These are phyloP conservation scores for Adelosebastes latens DNA, from an alignment of 2,797 vertebrate genomes.

Conservation along the genomic window DNA sequence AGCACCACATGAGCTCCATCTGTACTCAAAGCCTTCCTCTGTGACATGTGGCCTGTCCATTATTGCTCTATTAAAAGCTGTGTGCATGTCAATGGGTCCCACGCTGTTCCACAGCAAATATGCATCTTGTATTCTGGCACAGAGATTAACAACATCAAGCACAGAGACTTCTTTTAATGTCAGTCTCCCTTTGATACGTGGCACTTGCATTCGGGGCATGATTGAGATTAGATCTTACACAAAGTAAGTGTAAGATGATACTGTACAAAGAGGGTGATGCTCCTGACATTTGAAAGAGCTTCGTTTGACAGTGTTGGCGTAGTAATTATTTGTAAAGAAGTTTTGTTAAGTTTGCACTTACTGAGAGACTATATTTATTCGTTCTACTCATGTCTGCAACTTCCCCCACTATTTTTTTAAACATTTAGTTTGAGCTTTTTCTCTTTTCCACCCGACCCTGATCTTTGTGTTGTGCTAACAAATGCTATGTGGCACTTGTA, in stretches of 20 bases:
- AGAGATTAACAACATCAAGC: conserved; percentile 77
- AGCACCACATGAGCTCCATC: conserved; percentile 71
- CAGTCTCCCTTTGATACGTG: conserved; percentile 66
- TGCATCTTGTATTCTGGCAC: conserved; percentile 64
- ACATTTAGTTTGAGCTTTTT: background rate
- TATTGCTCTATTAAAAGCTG: conserved; percentile 73
- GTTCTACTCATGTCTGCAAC: background rate
- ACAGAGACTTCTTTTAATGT: conserved; percentile 68
- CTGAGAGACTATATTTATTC: background rate
- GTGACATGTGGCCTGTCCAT: conserved; percentile 75
- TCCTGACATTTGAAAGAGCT: conserved; percentile 48
- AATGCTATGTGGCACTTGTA: conserved; percentile 2
- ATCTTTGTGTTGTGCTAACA: conserved; percentile 13
- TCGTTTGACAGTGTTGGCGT: conserved; percentile 25
- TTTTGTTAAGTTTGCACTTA: conserved; percentile 24
- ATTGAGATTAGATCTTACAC: conserved; percentile 59
- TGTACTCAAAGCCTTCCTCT: conserved; percentile 65
- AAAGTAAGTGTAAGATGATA: conserved; percentile 53
- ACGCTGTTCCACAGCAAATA: conserved; percentile 68
- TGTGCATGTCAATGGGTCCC: conserved; percentile 65
- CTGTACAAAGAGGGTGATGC: conserved; percentile 30
- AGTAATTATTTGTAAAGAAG: conserved; percentile 53
- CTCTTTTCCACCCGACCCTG: background rate
- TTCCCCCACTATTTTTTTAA: conserved; percentile 3
- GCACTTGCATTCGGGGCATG: conserved; percentile 49